Conservation (phyloP, 2,797 vertebrate genomes). For the Liasis olivaceus region DNA sequence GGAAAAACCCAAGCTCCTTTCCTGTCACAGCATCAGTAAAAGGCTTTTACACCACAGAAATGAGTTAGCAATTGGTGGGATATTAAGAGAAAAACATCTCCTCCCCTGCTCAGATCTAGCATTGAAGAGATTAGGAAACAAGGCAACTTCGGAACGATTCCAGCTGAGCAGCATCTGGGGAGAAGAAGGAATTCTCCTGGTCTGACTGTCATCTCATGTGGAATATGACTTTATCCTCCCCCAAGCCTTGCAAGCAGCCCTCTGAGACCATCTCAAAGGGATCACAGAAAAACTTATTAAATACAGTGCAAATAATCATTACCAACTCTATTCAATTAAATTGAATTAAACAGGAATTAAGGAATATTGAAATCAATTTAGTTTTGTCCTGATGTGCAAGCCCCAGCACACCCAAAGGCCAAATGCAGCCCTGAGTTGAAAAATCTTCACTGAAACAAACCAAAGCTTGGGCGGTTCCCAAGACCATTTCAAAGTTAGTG, state of each 20-base stretch:
- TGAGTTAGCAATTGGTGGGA: slow-evolving; percentile 16
- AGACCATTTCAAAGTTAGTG: background rate
- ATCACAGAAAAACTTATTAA: background rate
- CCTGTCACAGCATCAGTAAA: background rate
- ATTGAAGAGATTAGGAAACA: background rate
- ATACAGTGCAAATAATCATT: background rate
- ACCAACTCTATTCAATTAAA: background rate
- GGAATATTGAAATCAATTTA: background rate
- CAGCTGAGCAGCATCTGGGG: background rate
- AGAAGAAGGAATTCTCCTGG: background rate
- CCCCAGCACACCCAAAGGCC: background rate
- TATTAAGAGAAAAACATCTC: background rate
- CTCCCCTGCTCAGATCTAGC: background rate
- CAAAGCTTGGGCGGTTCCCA: background rate
- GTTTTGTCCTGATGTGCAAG: background rate
- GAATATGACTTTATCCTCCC: background rate
- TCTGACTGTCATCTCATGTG: background rate
- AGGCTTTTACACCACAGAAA: background rate
- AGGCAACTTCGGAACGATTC: background rate
- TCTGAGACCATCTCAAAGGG: background rate
- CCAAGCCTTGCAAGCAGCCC: background rate
- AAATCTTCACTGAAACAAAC: background rate
- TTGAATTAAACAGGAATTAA: background rate
- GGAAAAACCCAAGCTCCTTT: background rate
- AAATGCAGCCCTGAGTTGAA: background rate